A percentile compares a stretch with the other conserved stretches of the same genome.
Evolutionary conservation across 1,140 invertebrate species (phyloP).

Genomic region (Chironomus tepperi): DNA sequence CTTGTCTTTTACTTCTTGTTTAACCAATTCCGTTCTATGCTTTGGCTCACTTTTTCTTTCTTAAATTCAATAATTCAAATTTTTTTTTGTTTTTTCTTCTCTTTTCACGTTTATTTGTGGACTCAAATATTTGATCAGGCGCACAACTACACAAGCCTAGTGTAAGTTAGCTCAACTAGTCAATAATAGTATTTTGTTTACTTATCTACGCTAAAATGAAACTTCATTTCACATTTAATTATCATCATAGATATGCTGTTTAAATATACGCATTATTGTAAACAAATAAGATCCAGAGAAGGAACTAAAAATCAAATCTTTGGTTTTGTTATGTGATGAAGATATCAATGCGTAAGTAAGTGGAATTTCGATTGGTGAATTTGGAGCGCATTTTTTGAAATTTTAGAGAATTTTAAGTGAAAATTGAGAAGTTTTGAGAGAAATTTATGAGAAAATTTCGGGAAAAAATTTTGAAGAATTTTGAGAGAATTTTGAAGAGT

Average conservation of each 20-base stretch:
- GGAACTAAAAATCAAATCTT: too few species aligned
- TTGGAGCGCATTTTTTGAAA: too few species aligned
- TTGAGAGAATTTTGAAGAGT: too few species aligned
- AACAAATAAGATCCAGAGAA: background rate
- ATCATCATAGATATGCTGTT: background rate
- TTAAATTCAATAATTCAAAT: background rate
- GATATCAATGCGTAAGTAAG: too few species aligned
- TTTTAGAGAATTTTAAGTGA: too few species aligned
- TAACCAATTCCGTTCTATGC: background rate
- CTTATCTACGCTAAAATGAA: slow-evolving; percentile 8
- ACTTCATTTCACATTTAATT: slow-evolving; percentile 14
- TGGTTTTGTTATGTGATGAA: too few species aligned
- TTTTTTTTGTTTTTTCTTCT: background rate
- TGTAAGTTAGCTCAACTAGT: background rate
- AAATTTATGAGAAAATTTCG: too few species aligned
- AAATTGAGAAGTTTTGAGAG: too few species aligned
- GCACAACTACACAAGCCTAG: background rate
- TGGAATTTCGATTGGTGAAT: too few species aligned
- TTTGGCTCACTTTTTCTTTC: background rate
- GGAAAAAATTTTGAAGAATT: too few species aligned
- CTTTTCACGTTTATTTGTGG: background rate
- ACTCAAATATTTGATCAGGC: slow-evolving; percentile 13
- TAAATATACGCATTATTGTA: slow-evolving; percentile 2
- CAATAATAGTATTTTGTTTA: slow-evolving; percentile 9
- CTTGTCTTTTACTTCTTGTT: too few species aligned